Percentiles rank a stretch among this genome's conserved stretches.
Evolutionary conservation across 2,797 vertebrate genomes (phyloP).

Genomic region (Spondyliosoma cantharus): DNA sequence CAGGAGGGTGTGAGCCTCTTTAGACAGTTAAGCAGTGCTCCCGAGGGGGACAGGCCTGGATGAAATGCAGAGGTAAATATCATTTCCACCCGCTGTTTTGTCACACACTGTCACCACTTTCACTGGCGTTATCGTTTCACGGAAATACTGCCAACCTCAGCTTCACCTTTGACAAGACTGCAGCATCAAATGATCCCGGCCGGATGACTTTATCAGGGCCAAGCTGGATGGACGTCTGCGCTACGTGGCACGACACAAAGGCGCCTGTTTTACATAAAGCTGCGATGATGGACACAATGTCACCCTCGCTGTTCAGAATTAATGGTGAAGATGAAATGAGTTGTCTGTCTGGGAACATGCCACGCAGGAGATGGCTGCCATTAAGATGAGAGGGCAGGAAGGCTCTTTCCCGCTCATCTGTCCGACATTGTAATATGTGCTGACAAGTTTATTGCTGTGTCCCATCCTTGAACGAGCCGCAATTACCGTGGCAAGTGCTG

Average conservation of each 20-base stretch:
- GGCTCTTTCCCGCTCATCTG: conserved; percentile 66
- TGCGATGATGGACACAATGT: conserved; percentile 62
- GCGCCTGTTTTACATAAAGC: conserved; percentile 60
- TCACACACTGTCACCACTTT: conserved; percentile 10
- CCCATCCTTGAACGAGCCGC: conserved; percentile 75
- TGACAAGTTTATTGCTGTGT: conserved; percentile 79
- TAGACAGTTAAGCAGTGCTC: conserved; percentile 37
- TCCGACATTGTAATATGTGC: conserved; percentile 69
- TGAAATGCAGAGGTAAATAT: conserved; percentile 52
- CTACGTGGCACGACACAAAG: conserved; percentile 41
- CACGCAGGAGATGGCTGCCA: conserved; percentile 62
- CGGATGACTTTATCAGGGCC: conserved; percentile 9
- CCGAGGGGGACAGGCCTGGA: conserved; percentile 23
- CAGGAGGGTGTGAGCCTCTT: conserved; percentile 38
- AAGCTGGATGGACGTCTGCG: conserved; percentile 24
- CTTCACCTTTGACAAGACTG: conserved; percentile 26
- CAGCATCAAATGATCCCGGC: conserved; percentile 28
- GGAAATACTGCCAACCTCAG: conserved; percentile 24
- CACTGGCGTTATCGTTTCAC: conserved; percentile 7
- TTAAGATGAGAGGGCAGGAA: conserved; percentile 71
- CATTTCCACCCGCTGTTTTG: conserved; percentile 44
- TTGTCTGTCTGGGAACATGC: conserved; percentile 62
- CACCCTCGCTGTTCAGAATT: conserved; percentile 60
- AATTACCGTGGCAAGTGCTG: conserved; percentile 69
- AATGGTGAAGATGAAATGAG: conserved; percentile 68